These are phyloP conservation scores for Cisticola juncidis DNA, from an alignment of 2,113 vertebrate species.

Conservation along the genomic window DNA sequence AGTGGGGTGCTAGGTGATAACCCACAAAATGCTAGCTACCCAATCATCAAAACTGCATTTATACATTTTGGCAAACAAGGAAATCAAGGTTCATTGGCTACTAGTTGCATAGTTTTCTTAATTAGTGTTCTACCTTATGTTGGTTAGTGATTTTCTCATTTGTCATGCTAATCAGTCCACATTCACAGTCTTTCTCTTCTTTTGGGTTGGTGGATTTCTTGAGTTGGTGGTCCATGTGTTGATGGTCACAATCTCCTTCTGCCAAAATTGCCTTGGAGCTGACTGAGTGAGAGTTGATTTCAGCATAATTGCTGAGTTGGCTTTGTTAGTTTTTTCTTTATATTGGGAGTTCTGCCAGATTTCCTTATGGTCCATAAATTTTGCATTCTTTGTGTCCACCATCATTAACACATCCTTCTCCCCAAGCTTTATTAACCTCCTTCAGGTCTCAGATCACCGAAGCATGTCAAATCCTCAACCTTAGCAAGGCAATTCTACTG, in stretches of 20 bases:
- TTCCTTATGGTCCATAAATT: neutral
- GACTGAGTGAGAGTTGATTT: neutral
- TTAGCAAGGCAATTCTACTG: neutral
- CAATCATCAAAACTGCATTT: neutral
- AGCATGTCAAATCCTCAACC: neutral
- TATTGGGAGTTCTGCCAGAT: neutral
- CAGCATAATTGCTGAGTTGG: neutral
- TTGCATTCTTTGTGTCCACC: neutral
- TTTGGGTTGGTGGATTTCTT: neutral
- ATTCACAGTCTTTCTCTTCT: neutral
- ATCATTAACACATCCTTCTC: neutral
- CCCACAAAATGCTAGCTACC: neutral
- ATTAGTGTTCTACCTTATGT: neutral
- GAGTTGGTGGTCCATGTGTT: neutral
- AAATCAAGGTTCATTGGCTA: neutral
- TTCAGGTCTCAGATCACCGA: neutral
- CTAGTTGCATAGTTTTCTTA: neutral
- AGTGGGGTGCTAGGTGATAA: neutral
- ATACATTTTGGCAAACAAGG: neutral
- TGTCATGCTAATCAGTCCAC: neutral
- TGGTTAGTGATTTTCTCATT: neutral
- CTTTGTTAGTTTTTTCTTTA: neutral
- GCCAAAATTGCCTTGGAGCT: neutral
- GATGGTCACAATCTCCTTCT: neutral
- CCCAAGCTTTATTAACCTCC: neutral